Evolutionary conservation across 2,888 invertebrate genomes (phyloP), one percentile per base, ranked within the genome.

Genomic region (Eubasilissa splendida): DNA sequence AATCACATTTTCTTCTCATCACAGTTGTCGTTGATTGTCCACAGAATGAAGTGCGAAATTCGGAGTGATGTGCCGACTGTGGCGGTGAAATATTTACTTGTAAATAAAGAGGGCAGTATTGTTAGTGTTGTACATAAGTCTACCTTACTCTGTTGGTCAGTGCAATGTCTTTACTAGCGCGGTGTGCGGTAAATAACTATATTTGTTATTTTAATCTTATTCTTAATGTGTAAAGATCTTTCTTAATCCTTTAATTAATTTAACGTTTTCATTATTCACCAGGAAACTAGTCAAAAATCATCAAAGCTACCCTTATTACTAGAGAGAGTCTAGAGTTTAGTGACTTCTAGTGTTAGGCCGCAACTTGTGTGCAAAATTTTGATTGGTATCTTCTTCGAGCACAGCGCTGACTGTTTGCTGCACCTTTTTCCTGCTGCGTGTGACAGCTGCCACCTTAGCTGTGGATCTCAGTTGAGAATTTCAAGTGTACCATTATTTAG

Each of bases 271-370:
- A 22, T 59, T 63, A 71, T 59, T 78, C 78, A 42, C 78, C 78
- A 73, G 78, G 78, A 59, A 71, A 78, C 78, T 78, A 78, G 78
- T 78, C 78, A 73, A 78, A 78, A 77, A 70, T 71, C 70, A 77
- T 70, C 77, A 77, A 73, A 78, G 73, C 63, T 60, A 78, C 60
- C 63, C 78, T 78, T 52, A 78, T 78, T 78, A 22, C 73, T 73
- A 65, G 71, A 78, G 60, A 73, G 70, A 68, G 50, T 42, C 53
- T 77, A 77, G 68, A 66, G 33, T 68, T 42, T 77, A 77, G 66
- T 68, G 33, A 77, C 65, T 54, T 71, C 71, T 68, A 52, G 68
- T 14, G 52, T 68, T 50, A 14, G n/a, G n/a, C 59, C n/a, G 59
- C n/a, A 42, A 63, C 7, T 63, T 63, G 63, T 63, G 63, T 33